These are phyloP conservation scores for Dunckerocampus dactyliophorus DNA, from an alignment of 2,113 vertebrate genomes.

Conservation along the genomic window DNA sequence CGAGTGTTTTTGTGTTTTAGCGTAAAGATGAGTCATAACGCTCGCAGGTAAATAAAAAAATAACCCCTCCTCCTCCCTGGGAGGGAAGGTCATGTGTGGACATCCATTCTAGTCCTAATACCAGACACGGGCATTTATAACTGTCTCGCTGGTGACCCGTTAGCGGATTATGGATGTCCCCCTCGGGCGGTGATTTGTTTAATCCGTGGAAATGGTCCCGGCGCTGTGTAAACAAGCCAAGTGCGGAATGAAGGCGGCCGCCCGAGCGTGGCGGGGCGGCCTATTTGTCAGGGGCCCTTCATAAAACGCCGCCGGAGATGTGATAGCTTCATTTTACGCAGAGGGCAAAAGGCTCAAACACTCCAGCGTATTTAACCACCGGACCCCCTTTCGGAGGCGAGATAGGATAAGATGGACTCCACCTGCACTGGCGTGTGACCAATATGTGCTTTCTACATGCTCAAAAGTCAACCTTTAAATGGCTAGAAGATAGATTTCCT, in stretches of 20 bases:
- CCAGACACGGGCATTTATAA: conserved; percentile 75
- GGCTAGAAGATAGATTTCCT: too few species aligned
- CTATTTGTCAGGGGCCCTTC: conserved; percentile 95
- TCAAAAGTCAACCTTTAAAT: too few species aligned
- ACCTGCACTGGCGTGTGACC: too few species aligned
- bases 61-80: neutral
- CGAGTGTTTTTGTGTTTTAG: too few species aligned
- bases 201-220: conserved; percentile 96
- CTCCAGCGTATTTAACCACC: neutral
- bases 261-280: conserved; percentile 85
- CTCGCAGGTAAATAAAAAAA: too few species aligned
- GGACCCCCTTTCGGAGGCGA: conserved; percentile 69
- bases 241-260: conserved; percentile 91
- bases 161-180: conserved; percentile 94
- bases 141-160: conserved; percentile 82
- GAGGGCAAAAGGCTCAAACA: conserved; percentile 84
- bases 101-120: conserved; percentile 77
- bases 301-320: conserved; percentile 86
- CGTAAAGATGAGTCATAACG: too few species aligned
- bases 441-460: too few species aligned
- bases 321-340: conserved; percentile 96
- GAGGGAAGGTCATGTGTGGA: conserved; percentile 82
- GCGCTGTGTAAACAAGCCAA: conserved; percentile 98
- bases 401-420: too few species aligned
- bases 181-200: conserved; percentile 95